Percentiles rank a stretch among this genome's conserved stretches.
These are phyloP conservation scores for Phragmatobia fuliginosa DNA, from an alignment of 2,888 invertebrate species.

Conservation along the genomic window DNA sequence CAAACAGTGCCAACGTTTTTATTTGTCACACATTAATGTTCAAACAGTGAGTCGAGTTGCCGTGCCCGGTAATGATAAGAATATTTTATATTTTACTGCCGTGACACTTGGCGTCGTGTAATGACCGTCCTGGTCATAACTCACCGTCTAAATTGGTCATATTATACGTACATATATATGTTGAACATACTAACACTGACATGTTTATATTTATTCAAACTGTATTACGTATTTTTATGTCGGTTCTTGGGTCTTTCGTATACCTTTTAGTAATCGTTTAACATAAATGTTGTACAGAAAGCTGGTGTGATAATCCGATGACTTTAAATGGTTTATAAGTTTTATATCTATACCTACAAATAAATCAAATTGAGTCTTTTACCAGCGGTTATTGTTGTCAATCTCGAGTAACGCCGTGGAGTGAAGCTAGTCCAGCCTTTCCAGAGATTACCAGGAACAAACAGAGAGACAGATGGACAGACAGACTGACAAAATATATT, in stretches of 20 bases:
- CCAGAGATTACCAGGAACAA: too few species aligned
- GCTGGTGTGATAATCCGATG: conserved; percentile 4
- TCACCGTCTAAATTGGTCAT: conserved; percentile 53
- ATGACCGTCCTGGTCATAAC: conserved; percentile 41
- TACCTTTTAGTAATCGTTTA: conserved; percentile 37
- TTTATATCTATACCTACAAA: background rate
- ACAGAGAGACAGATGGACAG: too few species aligned
- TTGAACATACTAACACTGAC: conserved; percentile 58
- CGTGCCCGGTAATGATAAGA: conserved; percentile 46
- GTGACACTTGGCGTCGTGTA: conserved; percentile 38
- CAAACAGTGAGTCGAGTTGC: conserved; percentile 41
- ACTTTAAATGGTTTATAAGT: background rate
- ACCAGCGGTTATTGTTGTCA: too few species aligned
- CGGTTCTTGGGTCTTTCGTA: conserved; percentile 46
- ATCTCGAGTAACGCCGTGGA: too few species aligned
- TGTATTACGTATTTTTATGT: conserved; percentile 55
- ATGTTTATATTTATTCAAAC: conserved; percentile 61
- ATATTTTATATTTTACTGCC: conserved; percentile 51
- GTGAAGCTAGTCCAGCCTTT: too few species aligned
- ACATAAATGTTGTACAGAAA: conserved; percentile 30
- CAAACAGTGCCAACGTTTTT: conserved; percentile 40
- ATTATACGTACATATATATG: conserved; percentile 49
- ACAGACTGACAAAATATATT: too few species aligned
- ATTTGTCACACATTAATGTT: conserved; percentile 50
- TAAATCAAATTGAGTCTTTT: too few species aligned